Percentiles rank a stretch among this genome's conserved stretches.
phyloP scores from a whole-genome alignment of 1,140 invertebrate species.

The Epicauta chinensis region DNA sequence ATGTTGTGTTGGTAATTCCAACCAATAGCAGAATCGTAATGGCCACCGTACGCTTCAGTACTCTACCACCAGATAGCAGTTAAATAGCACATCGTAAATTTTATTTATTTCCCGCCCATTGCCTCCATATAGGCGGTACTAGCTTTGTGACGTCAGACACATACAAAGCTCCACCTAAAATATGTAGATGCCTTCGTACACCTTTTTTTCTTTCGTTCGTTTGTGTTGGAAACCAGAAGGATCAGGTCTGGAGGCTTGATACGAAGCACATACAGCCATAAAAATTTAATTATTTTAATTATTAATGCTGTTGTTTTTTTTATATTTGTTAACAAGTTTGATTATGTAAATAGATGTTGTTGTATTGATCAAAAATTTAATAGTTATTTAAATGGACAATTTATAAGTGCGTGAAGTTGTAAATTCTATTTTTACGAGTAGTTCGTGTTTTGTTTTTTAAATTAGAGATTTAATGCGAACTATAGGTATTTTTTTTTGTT shows the following conservation, averaged over 20 bases:
- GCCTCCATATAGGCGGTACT: conserved; percentile 36
- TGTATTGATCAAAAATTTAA: too few relatives aligned
- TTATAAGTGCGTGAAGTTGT: conserved; percentile 11
- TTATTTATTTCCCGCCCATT: conserved; percentile 43
- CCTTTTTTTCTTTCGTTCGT: too few relatives aligned
- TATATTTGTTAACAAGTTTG: too few relatives aligned
- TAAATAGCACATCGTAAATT: conserved; percentile 45
- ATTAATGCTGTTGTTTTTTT: too few relatives aligned
- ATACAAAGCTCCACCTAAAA: conserved; percentile 3
- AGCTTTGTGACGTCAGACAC: conserved; percentile 11
- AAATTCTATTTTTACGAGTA: conserved; percentile 6
- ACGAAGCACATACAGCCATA: too few relatives aligned
- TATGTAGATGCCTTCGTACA: too few relatives aligned
- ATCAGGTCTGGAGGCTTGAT: too few relatives aligned
- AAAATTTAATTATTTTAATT: too few relatives aligned
- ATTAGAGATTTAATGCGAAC: neutral
- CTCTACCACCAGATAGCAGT: conserved; percentile 43
- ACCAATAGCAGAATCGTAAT: conserved; percentile 43
- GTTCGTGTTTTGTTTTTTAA: conserved; percentile 3
- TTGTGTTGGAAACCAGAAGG: too few relatives aligned
- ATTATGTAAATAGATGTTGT: too few relatives aligned
- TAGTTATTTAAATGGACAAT: neutral
- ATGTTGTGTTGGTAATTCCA: conserved; percentile 19
- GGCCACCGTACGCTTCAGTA: conserved; percentile 44
- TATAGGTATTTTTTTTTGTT: too few relatives aligned